phyloP scores from a whole-genome alignment of 2,888 invertebrate genomes.

The Eurois occulta region DNA sequence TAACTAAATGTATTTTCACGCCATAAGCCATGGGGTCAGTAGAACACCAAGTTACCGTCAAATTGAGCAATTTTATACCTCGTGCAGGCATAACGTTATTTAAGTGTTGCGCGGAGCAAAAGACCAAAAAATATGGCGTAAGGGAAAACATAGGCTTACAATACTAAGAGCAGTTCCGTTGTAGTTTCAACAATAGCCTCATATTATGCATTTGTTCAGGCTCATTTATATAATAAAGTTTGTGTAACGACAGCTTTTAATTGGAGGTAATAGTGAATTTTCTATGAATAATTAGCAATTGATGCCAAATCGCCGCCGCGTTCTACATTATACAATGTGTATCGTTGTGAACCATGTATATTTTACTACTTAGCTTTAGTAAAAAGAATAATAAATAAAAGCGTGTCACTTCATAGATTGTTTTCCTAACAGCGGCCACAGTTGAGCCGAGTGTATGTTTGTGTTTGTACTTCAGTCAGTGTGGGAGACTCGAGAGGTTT shows the following conservation, averaged over 20 bases:
- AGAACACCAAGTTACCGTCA: conserved; percentile 57
- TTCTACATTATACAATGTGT: not conserved
- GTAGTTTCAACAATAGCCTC: not conserved
- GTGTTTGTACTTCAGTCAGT: conserved; percentile 59
- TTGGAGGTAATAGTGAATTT: not conserved
- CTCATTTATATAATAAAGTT: not conserved
- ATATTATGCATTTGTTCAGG: not conserved
- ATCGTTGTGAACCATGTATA: not conserved
- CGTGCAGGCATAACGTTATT: conserved; percentile 50
- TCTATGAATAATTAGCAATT: not conserved
- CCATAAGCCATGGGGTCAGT: conserved; percentile 56
- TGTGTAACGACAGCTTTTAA: not conserved
- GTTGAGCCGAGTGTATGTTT: conserved; percentile 52
- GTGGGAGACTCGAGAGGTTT: conserved; percentile 59
- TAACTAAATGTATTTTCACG: conserved; percentile 51
- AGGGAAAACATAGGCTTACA: not conserved
- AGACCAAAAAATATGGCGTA: conserved; percentile 21
- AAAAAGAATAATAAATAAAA: conserved; percentile 19
- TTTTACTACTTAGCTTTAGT: not conserved
- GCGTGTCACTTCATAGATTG: conserved; percentile 21
- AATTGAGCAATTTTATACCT: conserved; percentile 54
- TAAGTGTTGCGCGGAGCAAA: conserved; percentile 33
- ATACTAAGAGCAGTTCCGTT: not conserved
- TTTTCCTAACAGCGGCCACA: conserved; percentile 40
- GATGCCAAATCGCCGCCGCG: not conserved